Conservation (phyloP, 1,140 invertebrate genomes). For the Hycleus phaleratus region DNA sequence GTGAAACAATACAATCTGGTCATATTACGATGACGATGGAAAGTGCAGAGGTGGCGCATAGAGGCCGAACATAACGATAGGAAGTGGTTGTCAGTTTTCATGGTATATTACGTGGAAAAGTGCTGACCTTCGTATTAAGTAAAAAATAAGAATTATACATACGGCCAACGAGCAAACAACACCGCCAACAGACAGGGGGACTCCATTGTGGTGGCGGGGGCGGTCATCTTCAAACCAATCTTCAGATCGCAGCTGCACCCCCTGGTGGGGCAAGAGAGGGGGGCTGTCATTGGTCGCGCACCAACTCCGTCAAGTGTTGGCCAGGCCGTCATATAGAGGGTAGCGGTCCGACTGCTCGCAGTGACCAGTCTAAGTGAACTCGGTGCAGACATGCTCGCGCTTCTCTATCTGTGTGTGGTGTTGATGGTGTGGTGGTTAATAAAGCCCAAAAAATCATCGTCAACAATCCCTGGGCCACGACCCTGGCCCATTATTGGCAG, state of each 20-base stretch:
- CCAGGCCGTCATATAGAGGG: slow-evolving; percentile 38
- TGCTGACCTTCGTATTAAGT: slow-evolving; percentile 17
- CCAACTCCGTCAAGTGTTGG: slow-evolving; percentile 26
- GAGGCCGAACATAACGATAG: not conserved
- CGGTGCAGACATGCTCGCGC: slow-evolving; percentile 33
- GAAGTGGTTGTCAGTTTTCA: slow-evolving; percentile 27
- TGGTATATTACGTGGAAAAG: slow-evolving; percentile 8
- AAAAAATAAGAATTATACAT: slow-evolving; percentile 1
- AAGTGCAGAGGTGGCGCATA: slow-evolving; percentile 9
- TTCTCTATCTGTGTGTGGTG: slow-evolving; percentile 30
- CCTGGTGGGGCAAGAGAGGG: slow-evolving; percentile 29
- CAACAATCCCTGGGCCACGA: slow-evolving; percentile 51
- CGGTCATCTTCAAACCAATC: slow-evolving; percentile 27
- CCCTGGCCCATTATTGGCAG: slow-evolving; percentile 65
- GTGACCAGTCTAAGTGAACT: slow-evolving; percentile 29
- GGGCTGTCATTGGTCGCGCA: slow-evolving; percentile 29
- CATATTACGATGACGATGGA: slow-evolving; percentile 9
- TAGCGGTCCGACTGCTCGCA: slow-evolving; percentile 35
- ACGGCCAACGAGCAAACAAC: slow-evolving; percentile 1
- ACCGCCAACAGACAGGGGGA: slow-evolving; percentile 7
- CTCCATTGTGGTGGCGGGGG: slow-evolving; percentile 23
- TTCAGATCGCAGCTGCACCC: slow-evolving; percentile 25
- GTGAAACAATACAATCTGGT: not conserved
- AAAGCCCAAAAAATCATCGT: slow-evolving; percentile 20
- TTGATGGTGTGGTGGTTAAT: slow-evolving; percentile 30